phyloP scores from a whole-genome alignment of 2,888 invertebrate genomes.

The Drosophila sordidula region DNA sequence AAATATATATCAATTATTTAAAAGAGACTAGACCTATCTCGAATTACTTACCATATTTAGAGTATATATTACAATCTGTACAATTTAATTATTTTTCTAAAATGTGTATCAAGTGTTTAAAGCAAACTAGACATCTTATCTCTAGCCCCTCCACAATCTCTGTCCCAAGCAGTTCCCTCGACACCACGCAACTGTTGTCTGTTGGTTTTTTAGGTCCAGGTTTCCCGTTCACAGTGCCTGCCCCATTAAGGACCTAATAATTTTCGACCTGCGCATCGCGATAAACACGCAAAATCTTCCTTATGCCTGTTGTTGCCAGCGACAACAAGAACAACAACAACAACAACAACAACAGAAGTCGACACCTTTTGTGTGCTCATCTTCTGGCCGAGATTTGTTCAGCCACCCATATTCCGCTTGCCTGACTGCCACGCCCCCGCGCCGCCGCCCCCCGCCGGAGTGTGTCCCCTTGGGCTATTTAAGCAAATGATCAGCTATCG shows the following conservation, averaged over 20 bases:
- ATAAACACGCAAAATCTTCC: slow-evolving; percentile 74
- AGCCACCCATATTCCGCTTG: slow-evolving; percentile 65
- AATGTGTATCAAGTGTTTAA: no score
- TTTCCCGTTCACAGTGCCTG: slow-evolving; percentile 1
- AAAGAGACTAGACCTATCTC: no score
- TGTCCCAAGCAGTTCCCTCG: neutral
- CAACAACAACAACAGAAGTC: slow-evolving; percentile 1
- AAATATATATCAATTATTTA: no score
- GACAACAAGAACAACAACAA: neutral
- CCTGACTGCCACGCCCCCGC: slow-evolving; percentile 58
- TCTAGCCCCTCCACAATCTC: no score
- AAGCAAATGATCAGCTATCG: slow-evolving; percentile 75
- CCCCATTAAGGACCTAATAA: slow-evolving; percentile 61
- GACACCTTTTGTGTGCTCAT: slow-evolving; percentile 38
- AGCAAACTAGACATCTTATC: no score
- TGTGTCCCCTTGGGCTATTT: slow-evolving; percentile 76
- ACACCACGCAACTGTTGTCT: slow-evolving; percentile 15
- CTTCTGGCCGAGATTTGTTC: slow-evolving; percentile 54
- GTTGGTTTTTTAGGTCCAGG: no score
- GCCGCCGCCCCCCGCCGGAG: slow-evolving; percentile 16
- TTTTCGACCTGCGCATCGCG: slow-evolving; percentile 63
- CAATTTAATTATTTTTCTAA: no score
- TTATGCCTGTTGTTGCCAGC: slow-evolving; percentile 6
- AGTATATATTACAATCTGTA: neutral
- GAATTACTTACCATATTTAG: neutral